Conservation (phyloP, 2,113 vertebrate species). For the Butastur rufipennis region DNA sequence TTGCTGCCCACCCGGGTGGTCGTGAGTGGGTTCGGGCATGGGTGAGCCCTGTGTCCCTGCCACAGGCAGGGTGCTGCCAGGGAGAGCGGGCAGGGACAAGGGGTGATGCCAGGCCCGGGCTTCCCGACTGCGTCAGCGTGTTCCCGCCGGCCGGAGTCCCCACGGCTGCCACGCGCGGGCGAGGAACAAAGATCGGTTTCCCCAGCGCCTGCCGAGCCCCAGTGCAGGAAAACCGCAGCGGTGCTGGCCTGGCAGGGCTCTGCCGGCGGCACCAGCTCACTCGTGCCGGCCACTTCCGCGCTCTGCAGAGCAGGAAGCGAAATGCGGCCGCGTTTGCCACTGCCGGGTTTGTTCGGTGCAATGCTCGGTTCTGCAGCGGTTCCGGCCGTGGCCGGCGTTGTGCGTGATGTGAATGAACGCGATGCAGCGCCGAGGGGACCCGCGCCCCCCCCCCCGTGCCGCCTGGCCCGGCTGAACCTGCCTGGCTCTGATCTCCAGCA, state of each 20-base stretch:
- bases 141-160: not conserved
- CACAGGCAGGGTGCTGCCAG: not conserved
- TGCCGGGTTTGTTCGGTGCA: not conserved
- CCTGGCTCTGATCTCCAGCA: not conserved
- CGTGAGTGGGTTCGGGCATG: not conserved
- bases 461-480: not conserved
- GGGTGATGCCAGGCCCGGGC: not conserved
- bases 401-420: not conserved
- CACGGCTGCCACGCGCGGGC: not conserved
- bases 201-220: not conserved
- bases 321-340: accelerated
- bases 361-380: not conserved
- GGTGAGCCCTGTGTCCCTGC: accelerated
- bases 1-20: not conserved
- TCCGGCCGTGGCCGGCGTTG: accelerated
- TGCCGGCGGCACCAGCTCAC: not conserved
- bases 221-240: not conserved
- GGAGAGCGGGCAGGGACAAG: not conserved
- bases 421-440: not conserved
- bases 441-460: accelerated
- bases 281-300: not conserved
- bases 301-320: not conserved
- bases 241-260: not conserved
- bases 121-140: not conserved
- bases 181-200: not conserved